Evolutionary conservation across 2,113 vertebrate genomes (phyloP), one percentile per base, ranked within the genome.

Genomic region (Gallinago undulata): DNA sequence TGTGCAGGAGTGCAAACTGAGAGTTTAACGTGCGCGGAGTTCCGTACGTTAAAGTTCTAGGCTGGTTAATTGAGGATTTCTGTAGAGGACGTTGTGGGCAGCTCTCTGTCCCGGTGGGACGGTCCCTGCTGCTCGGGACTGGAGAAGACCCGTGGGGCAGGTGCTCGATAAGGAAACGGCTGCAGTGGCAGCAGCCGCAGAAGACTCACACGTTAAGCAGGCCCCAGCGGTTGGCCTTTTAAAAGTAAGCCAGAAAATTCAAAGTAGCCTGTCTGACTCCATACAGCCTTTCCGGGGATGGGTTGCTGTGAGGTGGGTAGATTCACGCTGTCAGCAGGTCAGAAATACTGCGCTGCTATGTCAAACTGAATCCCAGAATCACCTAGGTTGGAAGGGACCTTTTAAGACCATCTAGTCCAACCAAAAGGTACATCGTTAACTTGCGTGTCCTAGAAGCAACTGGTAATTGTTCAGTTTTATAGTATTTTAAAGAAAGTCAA

Each of bases 131-230:
- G 27, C 18, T 39, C 2, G 2, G 39, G 22, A 47, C 14, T 45
- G 74, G 28, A 51, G 41, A 50, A 81, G 79, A 68, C 41, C 62
- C 62, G 68, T 35, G 39, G 57, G 39, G 31, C 25, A 83, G 62
- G 62, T 56, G 19, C 28, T 0, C 1, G 7, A 28, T 1, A 4
- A 39, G 30, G 56, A 55, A 31, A 22, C 0, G 5, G n/a, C 39
- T 37, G 45, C 22, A 1, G 31, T 10, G 62, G 28, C 63, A 79
- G 62, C 8, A 50, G 74, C 45, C 3, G 1, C 55, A 13, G 85
- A 51, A 57, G 22, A 9, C 30, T 4, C 3, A 0, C 33, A 27
- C 13, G 2, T 66, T 24, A 11, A 55, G 25, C 23, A 57, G 73
- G 19, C 19, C 33, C 8, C 76, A 11, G 22, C 2, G 1, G 39